Percentiles rank a stretch among this genome's conserved stretches.
phyloP scores from a whole-genome alignment of 2,888 invertebrate species.

The Mantis religiosa region DNA sequence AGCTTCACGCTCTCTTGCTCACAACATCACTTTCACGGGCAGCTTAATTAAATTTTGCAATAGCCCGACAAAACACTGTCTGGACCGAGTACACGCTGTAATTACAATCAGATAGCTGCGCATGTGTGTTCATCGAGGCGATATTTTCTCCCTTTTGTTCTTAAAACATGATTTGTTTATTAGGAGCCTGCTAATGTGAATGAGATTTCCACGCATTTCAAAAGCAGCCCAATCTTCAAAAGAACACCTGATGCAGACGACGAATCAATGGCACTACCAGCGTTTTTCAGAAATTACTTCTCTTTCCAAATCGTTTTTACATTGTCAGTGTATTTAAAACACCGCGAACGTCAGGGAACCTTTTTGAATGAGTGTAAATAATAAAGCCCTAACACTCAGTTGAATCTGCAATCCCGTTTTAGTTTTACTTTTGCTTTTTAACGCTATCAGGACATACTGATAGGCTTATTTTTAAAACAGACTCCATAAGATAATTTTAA shows the following conservation, averaged over 20 bases:
- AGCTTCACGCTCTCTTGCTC: not conserved
- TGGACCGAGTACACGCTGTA: not conserved
- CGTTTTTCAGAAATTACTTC: not conserved
- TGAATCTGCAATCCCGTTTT: no score
- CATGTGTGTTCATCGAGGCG: not conserved
- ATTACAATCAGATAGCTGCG: not conserved
- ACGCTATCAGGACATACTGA: no score
- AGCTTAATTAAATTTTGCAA: not conserved
- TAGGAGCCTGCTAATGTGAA: not conserved
- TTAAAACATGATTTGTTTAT: not conserved
- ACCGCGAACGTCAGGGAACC: no score
- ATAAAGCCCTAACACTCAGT: no score
- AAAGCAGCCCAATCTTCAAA: not conserved
- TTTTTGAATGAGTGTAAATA: no score
- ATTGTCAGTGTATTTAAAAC: no score
- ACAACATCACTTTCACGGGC: not conserved
- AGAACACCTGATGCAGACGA: not conserved
- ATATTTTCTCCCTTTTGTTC: not conserved
- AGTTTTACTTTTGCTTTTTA: no score
- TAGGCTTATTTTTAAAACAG: no score
- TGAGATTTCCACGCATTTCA: not conserved
- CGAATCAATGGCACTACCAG: not conserved
- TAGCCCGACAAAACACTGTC: not conserved
- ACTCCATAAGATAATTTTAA: no score
- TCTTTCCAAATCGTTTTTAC: not conserved